phyloP scores from a whole-genome alignment of 2,888 invertebrate species.

The Pachliopta kotzebuea region DNA sequence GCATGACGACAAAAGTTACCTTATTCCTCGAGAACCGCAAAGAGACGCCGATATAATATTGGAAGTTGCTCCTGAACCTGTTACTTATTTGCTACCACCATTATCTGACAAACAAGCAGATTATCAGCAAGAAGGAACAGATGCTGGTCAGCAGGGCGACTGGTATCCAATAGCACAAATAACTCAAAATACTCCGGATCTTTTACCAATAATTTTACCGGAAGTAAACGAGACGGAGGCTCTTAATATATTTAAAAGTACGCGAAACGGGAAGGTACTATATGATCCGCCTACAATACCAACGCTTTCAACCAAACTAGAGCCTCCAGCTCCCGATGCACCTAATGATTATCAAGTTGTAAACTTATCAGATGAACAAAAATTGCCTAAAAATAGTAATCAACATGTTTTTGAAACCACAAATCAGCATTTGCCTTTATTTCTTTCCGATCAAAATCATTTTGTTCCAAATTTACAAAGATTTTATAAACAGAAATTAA shows the following conservation, averaged over 20 bases:
- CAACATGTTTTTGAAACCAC: slow-evolving; percentile 5
- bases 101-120: slow-evolving; percentile 46
- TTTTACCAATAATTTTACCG: slow-evolving; percentile 33
- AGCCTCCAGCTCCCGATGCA: slow-evolving; percentile 62
- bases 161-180: slow-evolving; percentile 65
- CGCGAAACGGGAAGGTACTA: slow-evolving; percentile 42
- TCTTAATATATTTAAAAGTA: slow-evolving; percentile 33
- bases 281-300: slow-evolving; percentile 39
- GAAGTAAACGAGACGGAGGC: slow-evolving; percentile 35
- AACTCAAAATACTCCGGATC: slow-evolving; percentile 37
- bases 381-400: slow-evolving; percentile 49
- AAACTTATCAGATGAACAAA: slow-evolving; percentile 66
- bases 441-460: slow-evolving; percentile 9
- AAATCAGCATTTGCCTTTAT: slow-evolving; percentile 7
- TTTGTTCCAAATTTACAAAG: slow-evolving; percentile 15
- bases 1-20: slow-evolving; percentile 53
- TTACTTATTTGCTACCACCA: slow-evolving; percentile 65
- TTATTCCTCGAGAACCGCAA: slow-evolving; percentile 57
- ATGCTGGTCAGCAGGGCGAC: slow-evolving; percentile 57
- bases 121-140: slow-evolving; percentile 50
- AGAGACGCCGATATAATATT: slow-evolving; percentile 46
- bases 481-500: slow-evolving; percentile 37
- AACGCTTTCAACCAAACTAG: slow-evolving; percentile 54
- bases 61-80: slow-evolving; percentile 50
- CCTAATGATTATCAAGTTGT: slow-evolving; percentile 55